These are phyloP conservation scores for Arnoldichthys spilopterus DNA, from an alignment of 2,797 vertebrate genomes.

Conservation along the genomic window DNA sequence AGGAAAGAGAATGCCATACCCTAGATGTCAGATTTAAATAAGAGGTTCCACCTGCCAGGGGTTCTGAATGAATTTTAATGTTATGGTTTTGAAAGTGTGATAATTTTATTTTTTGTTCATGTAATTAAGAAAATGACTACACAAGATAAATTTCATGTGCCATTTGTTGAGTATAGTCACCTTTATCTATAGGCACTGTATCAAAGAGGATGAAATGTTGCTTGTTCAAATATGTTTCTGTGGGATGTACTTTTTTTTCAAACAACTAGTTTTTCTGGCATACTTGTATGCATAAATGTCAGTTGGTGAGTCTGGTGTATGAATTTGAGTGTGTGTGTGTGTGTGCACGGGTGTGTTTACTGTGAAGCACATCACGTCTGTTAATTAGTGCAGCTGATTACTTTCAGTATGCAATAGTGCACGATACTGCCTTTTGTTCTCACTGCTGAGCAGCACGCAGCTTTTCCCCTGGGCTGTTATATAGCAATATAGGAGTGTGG, in stretches of 20 bases:
- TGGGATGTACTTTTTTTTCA: neutral
- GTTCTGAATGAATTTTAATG: no score
- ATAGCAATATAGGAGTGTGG: constrained; percentile 38
- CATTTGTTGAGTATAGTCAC: no score
- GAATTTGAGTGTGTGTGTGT: neutral
- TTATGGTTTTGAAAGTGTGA: no score
- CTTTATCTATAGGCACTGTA: no score
- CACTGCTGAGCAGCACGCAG: constrained; percentile 34
- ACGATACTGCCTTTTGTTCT: constrained; percentile 52
- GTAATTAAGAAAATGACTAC: no score
- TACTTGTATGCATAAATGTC: neutral
- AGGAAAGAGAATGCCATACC: no score
- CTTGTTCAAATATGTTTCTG: neutral
- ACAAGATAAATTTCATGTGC: no score
- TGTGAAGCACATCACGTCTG: constrained; percentile 26
- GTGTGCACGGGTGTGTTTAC: constrained; percentile 36
- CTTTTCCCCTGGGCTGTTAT: constrained; percentile 43
- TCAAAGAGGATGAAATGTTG: no score
- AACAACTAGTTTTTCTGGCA: no score
- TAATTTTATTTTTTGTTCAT: no score
- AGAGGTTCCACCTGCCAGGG: no score
- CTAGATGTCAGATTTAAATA: no score
- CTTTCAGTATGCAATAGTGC: constrained; percentile 38
- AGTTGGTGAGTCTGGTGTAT: constrained; percentile 3
- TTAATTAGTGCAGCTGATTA: constrained; percentile 49